A percentile compares a stretch with the other conserved stretches of the same genome.
Conservation (phyloP, 2,113 vertebrate species). For the Lepus timidus region DNA sequence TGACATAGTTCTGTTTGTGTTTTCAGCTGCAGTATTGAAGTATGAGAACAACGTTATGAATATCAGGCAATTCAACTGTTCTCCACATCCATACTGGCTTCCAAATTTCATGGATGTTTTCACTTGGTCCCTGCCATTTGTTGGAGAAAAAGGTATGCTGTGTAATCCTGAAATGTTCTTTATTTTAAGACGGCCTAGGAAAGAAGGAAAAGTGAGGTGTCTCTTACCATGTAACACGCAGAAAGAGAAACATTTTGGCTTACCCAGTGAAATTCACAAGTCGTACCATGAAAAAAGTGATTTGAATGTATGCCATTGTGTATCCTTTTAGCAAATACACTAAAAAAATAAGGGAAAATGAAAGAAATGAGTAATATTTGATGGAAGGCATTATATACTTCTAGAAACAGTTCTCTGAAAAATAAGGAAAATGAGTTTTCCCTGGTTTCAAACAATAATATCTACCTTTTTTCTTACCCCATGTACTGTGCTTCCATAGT, state of each 20-base stretch:
- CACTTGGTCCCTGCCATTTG: constrained; percentile 98
- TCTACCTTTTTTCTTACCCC: not conserved
- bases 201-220: not conserved
- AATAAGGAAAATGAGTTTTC: not conserved
- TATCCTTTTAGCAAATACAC: not conserved
- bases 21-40: constrained; percentile 97
- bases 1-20: not conserved
- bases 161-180: not conserved
- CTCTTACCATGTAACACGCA: not conserved
- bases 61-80: constrained; percentile 99
- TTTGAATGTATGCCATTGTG: not conserved
- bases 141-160: constrained; percentile 96
- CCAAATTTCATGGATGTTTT: constrained; percentile 99
- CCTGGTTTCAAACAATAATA: not conserved
- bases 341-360: not conserved
- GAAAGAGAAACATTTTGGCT: not conserved
- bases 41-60: constrained; percentile 99
- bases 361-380: not conserved
- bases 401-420: not conserved
- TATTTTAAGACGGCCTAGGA: not conserved
- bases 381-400: not conserved
- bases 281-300: not conserved
- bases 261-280: not conserved
- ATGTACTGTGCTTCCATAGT: not conserved
- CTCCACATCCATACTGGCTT: constrained; percentile 98